Percentiles rank a stretch among this genome's conserved stretches.
Evolutionary conservation across 2,113 vertebrate species (phyloP).

Genomic region (Limanda limanda): DNA sequence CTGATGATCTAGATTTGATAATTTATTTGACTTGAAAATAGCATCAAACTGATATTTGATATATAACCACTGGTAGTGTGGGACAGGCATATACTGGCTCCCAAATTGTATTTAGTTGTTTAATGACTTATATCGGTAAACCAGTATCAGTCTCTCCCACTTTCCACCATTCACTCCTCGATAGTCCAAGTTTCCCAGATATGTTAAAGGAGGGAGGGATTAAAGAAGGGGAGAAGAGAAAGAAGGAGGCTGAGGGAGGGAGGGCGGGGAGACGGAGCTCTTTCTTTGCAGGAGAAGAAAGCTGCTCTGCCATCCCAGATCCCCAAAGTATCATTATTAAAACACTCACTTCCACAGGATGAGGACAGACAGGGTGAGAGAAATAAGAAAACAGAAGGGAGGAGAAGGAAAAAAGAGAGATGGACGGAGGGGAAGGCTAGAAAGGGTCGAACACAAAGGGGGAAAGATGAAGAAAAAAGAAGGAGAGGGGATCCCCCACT

Average conservation of each 20-base stretch:
- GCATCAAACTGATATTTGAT: too few species aligned
- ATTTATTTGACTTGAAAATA: too few species aligned
- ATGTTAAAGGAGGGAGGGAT: conserved; percentile 78
- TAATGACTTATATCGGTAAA: not conserved
- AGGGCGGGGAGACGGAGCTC: conserved; percentile 45
- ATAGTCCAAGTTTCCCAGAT: not conserved
- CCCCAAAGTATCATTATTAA: conserved; percentile 89
- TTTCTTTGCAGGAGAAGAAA: conserved; percentile 68
- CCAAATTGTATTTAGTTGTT: too few species aligned
- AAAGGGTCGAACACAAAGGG: conserved; percentile 87
- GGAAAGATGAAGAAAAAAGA: conserved; percentile 73
- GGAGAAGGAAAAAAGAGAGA: conserved; percentile 41
- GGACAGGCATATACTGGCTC: too few species aligned
- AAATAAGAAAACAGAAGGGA: conserved; percentile 50
- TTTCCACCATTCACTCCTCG: conserved; percentile 14
- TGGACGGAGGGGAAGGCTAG: conserved; percentile 75
- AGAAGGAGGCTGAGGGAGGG: conserved; percentile 19
- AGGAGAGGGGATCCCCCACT: conserved; percentile 81
- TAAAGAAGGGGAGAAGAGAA: conserved; percentile 61
- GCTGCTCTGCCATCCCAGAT: conserved; percentile 80
- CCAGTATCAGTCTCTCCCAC: not conserved
- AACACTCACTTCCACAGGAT: conserved; percentile 87
- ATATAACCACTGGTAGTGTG: too few species aligned
- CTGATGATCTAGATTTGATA: not conserved
- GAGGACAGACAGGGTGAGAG: conserved; percentile 59